Evolutionary conservation across 2,797 vertebrate species (phyloP).

Genomic region (Urocyon cinereoargenteus): DNA sequence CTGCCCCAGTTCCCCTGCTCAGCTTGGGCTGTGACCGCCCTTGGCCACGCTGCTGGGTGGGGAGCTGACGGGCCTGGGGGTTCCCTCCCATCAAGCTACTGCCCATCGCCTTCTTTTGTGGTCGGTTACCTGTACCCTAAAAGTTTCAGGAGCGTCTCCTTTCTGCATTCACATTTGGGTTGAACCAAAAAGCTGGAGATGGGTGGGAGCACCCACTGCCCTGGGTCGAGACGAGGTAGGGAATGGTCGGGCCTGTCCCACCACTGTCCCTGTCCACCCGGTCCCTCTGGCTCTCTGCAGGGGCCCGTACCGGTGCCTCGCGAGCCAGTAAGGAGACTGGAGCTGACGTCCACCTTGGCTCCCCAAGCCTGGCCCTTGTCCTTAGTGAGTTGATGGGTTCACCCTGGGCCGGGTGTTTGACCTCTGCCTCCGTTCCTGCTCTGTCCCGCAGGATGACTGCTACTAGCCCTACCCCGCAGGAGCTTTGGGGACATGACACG

Average conservation of each 20-base stretch:
- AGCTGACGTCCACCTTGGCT: neutral
- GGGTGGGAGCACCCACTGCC: neutral
- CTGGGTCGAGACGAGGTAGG: neutral
- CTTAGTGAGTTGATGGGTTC: neutral
- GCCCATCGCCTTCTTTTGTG: neutral
- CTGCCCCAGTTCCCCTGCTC: neutral
- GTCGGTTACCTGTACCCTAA: no score
- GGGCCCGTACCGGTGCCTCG: neutral
- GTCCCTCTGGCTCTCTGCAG: neutral
- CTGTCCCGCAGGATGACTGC: no score
- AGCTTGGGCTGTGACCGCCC: neutral
- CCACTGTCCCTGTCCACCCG: accelerated
- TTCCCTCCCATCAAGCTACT: accelerated
- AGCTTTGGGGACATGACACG: neutral
- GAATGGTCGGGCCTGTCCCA: neutral
- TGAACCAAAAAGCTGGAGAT: neutral
- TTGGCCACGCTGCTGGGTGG: neutral
- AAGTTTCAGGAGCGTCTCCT: neutral
- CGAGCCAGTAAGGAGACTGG: neutral
- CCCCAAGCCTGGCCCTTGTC: neutral
- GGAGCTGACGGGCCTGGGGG: neutral
- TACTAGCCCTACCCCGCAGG: neutral
- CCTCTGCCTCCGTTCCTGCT: neutral
- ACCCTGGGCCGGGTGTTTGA: neutral
- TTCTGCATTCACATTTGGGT: neutral